These are phyloP conservation scores for Thrips palmi DNA, from an alignment of 1,140 invertebrate genomes.

Conservation along the genomic window DNA sequence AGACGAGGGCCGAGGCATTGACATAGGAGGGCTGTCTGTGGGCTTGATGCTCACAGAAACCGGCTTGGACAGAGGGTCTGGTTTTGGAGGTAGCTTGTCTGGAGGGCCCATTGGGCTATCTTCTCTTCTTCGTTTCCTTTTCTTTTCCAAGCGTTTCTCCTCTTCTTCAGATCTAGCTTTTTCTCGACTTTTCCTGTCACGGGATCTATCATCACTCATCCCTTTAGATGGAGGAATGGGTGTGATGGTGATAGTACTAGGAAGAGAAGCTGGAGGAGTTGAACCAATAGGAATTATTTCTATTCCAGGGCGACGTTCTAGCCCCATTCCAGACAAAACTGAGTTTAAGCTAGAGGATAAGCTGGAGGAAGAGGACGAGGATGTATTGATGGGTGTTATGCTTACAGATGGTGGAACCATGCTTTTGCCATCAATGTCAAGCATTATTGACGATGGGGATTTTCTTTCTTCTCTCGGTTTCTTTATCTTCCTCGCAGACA, in stretches of 20 bases:
- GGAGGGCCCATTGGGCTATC: slow-evolving; percentile 67
- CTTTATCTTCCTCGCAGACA: slow-evolving; percentile 22
- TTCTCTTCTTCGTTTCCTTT: slow-evolving; percentile 55
- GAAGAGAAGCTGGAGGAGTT: slow-evolving; percentile 35
- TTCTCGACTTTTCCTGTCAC: slow-evolving; percentile 40
- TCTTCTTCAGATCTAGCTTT: slow-evolving; percentile 19
- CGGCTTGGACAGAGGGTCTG: slow-evolving; percentile 50
- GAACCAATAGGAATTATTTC: slow-evolving; percentile 60
- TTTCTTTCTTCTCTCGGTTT: slow-evolving; percentile 26
- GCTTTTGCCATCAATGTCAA: slow-evolving; percentile 22
- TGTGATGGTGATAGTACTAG: slow-evolving; percentile 69
- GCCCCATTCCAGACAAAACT: slow-evolving; percentile 36
- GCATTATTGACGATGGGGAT: slow-evolving; percentile 19
- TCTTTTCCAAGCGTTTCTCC: slow-evolving; percentile 34
- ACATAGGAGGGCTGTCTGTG: slow-evolving; percentile 37
- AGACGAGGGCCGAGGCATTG: slow-evolving; percentile 33
- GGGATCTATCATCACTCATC: slow-evolving; percentile 35
- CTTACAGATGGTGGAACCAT: slow-evolving; percentile 53
- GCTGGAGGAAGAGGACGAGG: slow-evolving; percentile 19
- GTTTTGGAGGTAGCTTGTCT: slow-evolving; percentile 52
- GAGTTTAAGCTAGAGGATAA: slow-evolving; percentile 37
- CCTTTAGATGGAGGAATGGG: slow-evolving; percentile 37
- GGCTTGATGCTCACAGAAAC: slow-evolving; percentile 55
- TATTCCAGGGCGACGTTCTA: slow-evolving; percentile 52
- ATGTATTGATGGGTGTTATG: slow-evolving; percentile 49